Evolutionary conservation across 2,113 vertebrate genomes (phyloP).

Genomic region (Embiotoca jacksoni): DNA sequence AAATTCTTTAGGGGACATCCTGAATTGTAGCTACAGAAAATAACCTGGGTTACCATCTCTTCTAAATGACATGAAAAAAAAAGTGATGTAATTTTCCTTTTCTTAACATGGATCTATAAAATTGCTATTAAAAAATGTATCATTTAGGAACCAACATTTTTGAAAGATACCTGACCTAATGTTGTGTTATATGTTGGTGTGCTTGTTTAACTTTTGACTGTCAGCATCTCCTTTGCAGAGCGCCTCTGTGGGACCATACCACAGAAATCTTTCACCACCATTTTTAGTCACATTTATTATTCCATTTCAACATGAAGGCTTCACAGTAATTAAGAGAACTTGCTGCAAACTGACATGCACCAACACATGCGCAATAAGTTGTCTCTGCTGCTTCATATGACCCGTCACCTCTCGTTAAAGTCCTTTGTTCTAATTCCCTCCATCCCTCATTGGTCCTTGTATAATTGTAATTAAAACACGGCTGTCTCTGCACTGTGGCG

Average conservation of each 20-base stretch:
- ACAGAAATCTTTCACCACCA: slow-evolving; percentile 15
- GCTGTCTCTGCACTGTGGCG: slow-evolving; percentile 5
- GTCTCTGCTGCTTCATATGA: slow-evolving; percentile 14
- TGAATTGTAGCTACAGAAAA: too few species aligned
- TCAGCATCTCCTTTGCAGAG: slow-evolving; percentile 6
- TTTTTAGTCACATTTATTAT: slow-evolving; percentile 21
- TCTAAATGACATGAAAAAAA: too few species aligned
- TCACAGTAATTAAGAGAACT: slow-evolving; percentile 28
- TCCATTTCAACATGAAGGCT: slow-evolving; percentile 5
- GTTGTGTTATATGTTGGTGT: background rate
- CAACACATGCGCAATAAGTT: background rate
- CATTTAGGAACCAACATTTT: too few species aligned
- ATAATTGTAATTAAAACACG: slow-evolving; percentile 62
- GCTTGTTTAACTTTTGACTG: background rate
- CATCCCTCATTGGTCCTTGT: slow-evolving; percentile 8
- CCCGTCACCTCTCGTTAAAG: slow-evolving; percentile 41
- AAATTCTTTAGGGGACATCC: too few species aligned
- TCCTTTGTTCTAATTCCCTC: slow-evolving; percentile 44
- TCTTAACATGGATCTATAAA: too few species aligned
- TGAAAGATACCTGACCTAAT: too few species aligned
- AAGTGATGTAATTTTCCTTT: too few species aligned
- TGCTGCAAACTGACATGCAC: slow-evolving; percentile 10
- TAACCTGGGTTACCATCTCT: too few species aligned
- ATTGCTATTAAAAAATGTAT: too few species aligned
- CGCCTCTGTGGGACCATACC: slow-evolving; percentile 5